Conservation (phyloP, 1,140 invertebrate species). For the Drosophila trapezifrons region DNA sequence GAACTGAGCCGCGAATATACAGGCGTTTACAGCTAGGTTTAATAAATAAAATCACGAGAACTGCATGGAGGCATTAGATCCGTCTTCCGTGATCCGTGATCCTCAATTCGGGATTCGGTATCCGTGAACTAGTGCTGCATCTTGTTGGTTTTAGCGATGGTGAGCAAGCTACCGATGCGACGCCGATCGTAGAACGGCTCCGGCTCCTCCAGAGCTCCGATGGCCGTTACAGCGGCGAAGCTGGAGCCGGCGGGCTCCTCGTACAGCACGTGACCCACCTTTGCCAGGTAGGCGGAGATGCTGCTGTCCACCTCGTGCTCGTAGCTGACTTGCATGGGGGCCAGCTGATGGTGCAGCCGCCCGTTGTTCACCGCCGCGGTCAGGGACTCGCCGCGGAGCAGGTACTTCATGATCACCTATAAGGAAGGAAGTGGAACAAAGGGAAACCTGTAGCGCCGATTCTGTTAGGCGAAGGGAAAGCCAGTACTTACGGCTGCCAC, state of each 20-base stretch:
- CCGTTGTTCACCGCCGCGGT: conserved; percentile 92
- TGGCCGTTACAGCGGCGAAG: conserved; percentile 85
- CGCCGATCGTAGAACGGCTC: conserved; percentile 84
- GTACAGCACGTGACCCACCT: conserved; percentile 84
- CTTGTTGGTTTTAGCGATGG: conserved; percentile 73
- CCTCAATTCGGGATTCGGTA: no score
- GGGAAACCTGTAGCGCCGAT: background rate
- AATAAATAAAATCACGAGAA: conserved; percentile 62
- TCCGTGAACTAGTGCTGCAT: conserved; percentile 63
- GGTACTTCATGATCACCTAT: conserved; percentile 88
- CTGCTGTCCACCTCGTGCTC: conserved; percentile 60
- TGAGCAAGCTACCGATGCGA: conserved; percentile 85
- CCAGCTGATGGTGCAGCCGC: conserved; percentile 96
- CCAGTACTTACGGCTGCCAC: conserved; percentile 85
- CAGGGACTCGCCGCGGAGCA: conserved; percentile 90
- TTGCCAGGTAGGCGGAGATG: conserved; percentile 64
- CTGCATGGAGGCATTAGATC: background rate
- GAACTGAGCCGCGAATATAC: background rate
- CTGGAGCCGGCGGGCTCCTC: conserved; percentile 76
- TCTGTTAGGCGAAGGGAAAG: background rate
- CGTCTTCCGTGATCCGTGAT: background rate
- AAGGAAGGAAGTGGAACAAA: no score
- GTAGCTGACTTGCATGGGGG: conserved; percentile 90
- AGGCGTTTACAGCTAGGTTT: conserved; percentile 31
- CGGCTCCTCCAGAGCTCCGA: conserved; percentile 78